A percentile compares a stretch with the other conserved stretches of the same genome.
phyloP scores from a whole-genome alignment of 2,797 vertebrate species.

The Amblyopsis hoosieri region DNA sequence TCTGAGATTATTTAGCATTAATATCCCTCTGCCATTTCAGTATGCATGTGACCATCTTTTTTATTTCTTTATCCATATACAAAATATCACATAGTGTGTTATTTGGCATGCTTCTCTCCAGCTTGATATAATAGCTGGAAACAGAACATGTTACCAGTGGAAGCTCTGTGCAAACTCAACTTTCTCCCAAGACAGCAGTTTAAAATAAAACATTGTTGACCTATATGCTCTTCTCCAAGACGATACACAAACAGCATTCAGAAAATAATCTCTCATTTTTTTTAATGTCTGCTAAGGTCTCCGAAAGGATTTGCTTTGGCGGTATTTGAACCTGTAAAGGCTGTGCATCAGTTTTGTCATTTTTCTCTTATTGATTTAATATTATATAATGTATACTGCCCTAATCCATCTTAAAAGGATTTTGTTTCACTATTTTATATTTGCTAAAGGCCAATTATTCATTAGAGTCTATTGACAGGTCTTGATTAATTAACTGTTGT shows the following conservation, averaged over 20 bases:
- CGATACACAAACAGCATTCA: constrained; percentile 55
- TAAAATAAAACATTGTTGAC: constrained; percentile 61
- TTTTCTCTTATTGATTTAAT: constrained; percentile 68
- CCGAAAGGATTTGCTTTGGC: constrained; percentile 67
- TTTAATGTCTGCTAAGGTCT: constrained; percentile 63
- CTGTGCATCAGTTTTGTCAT: constrained; percentile 46
- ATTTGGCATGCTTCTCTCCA: constrained; percentile 36
- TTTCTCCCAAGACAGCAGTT: constrained; percentile 55
- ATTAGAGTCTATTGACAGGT: constrained; percentile 58
- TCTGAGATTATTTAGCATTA: constrained; percentile 54
- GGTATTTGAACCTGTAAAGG: constrained; percentile 38
- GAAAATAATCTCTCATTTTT: constrained; percentile 62
- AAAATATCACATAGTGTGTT: constrained; percentile 42
- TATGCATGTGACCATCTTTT: constrained; percentile 7
- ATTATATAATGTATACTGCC: constrained; percentile 46
- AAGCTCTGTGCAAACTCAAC: constrained; percentile 1
- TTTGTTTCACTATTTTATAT: background rate
- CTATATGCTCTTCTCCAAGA: constrained; percentile 53
- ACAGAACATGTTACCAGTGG: background rate
- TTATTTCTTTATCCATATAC: constrained; percentile 19
- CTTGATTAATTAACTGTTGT: constrained; percentile 50
- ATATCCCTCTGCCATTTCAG: constrained; percentile 45
- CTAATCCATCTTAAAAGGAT: constrained; percentile 35
- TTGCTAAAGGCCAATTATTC: constrained; percentile 44
- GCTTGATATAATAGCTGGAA: background rate